phyloP scores from a whole-genome alignment of 2,888 invertebrate genomes.

The Drosophila pegasa region DNA sequence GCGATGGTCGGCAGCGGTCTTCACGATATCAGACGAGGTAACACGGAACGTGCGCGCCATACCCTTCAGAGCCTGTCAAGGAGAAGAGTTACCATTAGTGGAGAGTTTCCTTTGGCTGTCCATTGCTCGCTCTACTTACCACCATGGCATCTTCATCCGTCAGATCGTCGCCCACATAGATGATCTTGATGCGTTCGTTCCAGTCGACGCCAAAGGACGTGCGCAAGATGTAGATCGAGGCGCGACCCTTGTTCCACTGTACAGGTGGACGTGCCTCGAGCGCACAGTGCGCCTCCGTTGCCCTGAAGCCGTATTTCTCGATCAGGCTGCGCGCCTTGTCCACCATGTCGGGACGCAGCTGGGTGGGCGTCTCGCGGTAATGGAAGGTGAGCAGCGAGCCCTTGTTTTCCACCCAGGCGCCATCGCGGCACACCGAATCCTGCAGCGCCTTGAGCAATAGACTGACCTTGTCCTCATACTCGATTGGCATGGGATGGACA shows the following conservation, averaged over 20 bases:
- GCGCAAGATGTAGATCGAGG: constrained; percentile 94
- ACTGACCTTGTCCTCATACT: constrained; percentile 92
- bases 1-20: constrained; percentile 94
- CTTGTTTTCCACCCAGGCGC: constrained; percentile 97
- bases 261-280: constrained; percentile 96
- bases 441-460: constrained; percentile 91
- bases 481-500: constrained; percentile 95
- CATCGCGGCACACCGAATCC: constrained; percentile 93
- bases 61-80: constrained; percentile 92
- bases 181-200: constrained; percentile 95
- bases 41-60: constrained; percentile 97
- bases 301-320: constrained; percentile 91
- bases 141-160: constrained; percentile 96
- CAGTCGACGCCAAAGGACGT: constrained; percentile 96
- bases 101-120: too few relatives aligned
- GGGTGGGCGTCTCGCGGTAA: constrained; percentile 92
- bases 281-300: constrained; percentile 93
- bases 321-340: constrained; percentile 91
- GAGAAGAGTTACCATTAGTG: not conserved
- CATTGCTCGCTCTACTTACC: constrained; percentile 85
- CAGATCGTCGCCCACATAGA: constrained; percentile 94
- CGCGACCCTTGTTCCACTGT: constrained; percentile 95
- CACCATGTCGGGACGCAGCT: constrained; percentile 89
- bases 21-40: constrained; percentile 92
- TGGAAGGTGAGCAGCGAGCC: constrained; percentile 94